These are phyloP conservation scores for Cheilosia scutellata DNA, from an alignment of 2,888 invertebrate species.

Conservation along the genomic window DNA sequence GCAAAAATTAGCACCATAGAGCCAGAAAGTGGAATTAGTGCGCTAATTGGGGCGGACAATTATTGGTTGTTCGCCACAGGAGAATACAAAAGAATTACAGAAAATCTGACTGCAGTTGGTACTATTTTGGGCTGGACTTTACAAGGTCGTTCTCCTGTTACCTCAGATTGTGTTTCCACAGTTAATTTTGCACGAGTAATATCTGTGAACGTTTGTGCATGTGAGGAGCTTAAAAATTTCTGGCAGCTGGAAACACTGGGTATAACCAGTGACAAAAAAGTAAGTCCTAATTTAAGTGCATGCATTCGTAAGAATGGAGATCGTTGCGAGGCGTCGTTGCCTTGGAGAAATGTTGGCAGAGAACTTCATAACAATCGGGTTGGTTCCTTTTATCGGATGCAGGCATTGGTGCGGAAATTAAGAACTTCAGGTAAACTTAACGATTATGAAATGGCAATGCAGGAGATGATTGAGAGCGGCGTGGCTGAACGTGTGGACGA, in stretches of 20 bases:
- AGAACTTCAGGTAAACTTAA: background rate
- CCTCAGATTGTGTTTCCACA: background rate
- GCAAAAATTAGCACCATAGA: background rate
- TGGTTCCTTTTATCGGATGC: slow-evolving; percentile 19
- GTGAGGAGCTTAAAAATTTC: slow-evolving; percentile 25
- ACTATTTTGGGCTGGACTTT: slow-evolving; percentile 36
- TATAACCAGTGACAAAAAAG: slow-evolving; percentile 12
- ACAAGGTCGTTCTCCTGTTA: slow-evolving; percentile 6
- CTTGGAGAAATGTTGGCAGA: background rate
- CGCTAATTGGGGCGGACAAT: too few species aligned
- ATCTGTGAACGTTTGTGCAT: background rate
- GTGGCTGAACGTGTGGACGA: slow-evolving; percentile 19
- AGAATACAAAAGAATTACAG: slow-evolving; percentile 8
- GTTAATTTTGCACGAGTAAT: background rate
- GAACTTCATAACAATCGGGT: slow-evolving; percentile 12
- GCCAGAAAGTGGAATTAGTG: background rate
- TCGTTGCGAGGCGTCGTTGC: slow-evolving; percentile 25
- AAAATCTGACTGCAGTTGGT: slow-evolving; percentile 29
- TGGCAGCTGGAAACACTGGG: slow-evolving; percentile 27
- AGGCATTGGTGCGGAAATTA: slow-evolving; percentile 19
- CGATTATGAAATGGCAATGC: slow-evolving; percentile 13
- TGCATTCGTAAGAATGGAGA: slow-evolving; percentile 16
- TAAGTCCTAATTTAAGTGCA: background rate
- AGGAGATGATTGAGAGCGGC: slow-evolving; percentile 19
- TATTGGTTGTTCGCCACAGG: slow-evolving; percentile 33